Evolutionary conservation across 2,113 vertebrate species (phyloP), one percentile per base, ranked within the genome.

Genomic region (Nothoprocta perdicaria): DNA sequence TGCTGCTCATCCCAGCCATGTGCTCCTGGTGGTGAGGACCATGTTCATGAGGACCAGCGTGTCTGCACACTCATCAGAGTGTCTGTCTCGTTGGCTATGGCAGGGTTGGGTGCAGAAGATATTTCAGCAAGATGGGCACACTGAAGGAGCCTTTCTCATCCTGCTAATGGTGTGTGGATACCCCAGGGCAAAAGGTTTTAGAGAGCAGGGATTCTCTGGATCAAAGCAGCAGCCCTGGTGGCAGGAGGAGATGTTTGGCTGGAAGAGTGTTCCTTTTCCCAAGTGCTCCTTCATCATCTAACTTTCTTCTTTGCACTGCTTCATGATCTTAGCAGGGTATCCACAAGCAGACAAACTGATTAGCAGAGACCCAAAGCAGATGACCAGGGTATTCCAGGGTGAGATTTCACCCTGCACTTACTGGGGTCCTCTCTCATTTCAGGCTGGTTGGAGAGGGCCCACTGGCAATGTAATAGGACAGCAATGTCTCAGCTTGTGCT

Each of bases 251-350:
- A 3, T 0, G 0, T 69, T 61, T 80, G 75, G 29, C 12, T 10
- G 8, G 40, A 58, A 24, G 48, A 71, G 1, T 48, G 48, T 48
- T 48, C 9, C 8, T 0, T 3, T 7, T 66, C 21, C 22, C 0
- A 1, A 8, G 3, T 33, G n/a, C 1, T 80, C 48, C 33, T 65
- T 21, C 40, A 0, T 15, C 21, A 3, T 6, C 0, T 1, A 1
- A 22, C 7, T 53, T 4, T 12, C 57, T 67, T 5, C 41, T 86
- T 57, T 22, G 18, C 68, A 13, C 48, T 72, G 22, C 31, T 83
- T 87, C 62, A 13, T 35, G 43, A 23, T 29, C 11, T 77, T 66
- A 67, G 15, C n/a, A 69, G 9, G 10, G 3, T 2, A 1, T 8
- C 15, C 50, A 60, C 68, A 67, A 52, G 11, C 0, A n/a, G 6